Evolutionary conservation across 2,888 invertebrate species (phyloP).

Genomic region (Lepidochrysops patricia): DNA sequence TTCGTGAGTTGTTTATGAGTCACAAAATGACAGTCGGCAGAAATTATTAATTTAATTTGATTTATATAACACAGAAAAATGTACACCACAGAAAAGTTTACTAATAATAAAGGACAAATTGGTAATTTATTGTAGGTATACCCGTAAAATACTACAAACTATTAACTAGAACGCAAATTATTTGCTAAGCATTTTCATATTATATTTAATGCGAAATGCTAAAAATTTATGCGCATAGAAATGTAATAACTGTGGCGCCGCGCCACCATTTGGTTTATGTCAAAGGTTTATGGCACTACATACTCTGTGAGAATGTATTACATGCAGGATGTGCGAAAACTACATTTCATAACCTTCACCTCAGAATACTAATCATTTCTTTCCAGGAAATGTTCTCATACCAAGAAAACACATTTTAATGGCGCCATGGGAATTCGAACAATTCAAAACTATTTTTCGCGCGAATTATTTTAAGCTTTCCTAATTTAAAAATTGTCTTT

Average conservation of each 20-base stretch:
- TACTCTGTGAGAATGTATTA: neutral
- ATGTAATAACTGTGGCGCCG: slow-evolving; percentile 36
- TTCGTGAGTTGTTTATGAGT: too few relatives aligned
- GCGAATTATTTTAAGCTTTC: neutral
- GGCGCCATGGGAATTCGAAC: neutral
- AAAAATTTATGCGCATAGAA: slow-evolving; percentile 48
- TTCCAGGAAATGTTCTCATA: neutral
- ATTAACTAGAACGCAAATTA: neutral
- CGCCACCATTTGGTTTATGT: slow-evolving; percentile 39
- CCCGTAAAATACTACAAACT: too few relatives aligned
- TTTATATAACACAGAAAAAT: too few relatives aligned
- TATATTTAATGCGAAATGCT: slow-evolving; percentile 43
- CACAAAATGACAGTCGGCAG: too few relatives aligned
- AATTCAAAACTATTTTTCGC: neutral
- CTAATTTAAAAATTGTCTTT: neutral
- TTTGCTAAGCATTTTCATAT: slow-evolving; percentile 12
- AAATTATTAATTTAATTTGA: too few relatives aligned
- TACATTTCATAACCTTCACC: neutral
- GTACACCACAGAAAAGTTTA: too few relatives aligned
- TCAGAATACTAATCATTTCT: neutral
- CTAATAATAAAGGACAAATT: too few relatives aligned
- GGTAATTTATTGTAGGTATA: too few relatives aligned
- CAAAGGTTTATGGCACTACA: slow-evolving; percentile 47
- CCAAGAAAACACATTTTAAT: neutral
- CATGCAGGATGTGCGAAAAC: neutral